phyloP scores from a whole-genome alignment of 1,140 invertebrate genomes.

The Leguminivora glycinivorella region DNA sequence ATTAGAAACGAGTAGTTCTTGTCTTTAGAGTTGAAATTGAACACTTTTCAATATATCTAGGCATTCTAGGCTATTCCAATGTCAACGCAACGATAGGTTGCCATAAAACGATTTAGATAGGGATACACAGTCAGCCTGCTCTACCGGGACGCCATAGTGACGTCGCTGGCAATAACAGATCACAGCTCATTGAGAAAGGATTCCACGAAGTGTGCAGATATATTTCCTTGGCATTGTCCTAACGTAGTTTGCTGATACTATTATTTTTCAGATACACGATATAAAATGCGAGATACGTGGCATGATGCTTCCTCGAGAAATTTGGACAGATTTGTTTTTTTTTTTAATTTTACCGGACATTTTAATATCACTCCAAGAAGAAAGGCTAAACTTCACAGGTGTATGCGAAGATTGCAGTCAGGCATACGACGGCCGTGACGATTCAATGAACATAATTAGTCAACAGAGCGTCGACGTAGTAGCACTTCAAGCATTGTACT shows the following conservation, averaged over 20 bases:
- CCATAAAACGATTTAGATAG: slow-evolving; percentile 4
- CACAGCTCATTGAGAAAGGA: slow-evolving; percentile 9
- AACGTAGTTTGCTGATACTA: slow-evolving; percentile 3
- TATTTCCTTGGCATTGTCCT: slow-evolving; percentile 3
- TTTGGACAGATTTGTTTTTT: background rate
- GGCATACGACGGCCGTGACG: background rate
- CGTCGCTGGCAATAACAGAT: background rate
- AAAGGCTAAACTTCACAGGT: background rate
- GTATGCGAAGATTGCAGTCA: background rate
- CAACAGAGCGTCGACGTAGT: background rate
- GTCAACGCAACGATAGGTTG: slow-evolving; percentile 8
- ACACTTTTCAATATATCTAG: background rate
- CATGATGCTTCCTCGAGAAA: slow-evolving; percentile 9
- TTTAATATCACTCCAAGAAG: slow-evolving; percentile 6
- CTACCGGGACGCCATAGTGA: slow-evolving; percentile 3
- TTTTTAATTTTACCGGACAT: background rate
- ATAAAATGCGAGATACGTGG: slow-evolving; percentile 9
- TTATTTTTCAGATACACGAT: slow-evolving; percentile 11
- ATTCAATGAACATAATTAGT: background rate
- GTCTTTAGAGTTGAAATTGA: slow-evolving; percentile 11
- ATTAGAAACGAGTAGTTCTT: slow-evolving; percentile 1
- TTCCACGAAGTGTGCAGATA: slow-evolving; percentile 9
- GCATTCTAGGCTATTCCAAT: slow-evolving; percentile 6
- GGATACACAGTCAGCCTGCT: background rate
- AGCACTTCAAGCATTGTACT: slow-evolving; percentile 5